A percentile compares a stretch with the other conserved stretches of the same genome.
These are phyloP conservation scores for Brachionus manjavacas DNA, from an alignment of 1,140 invertebrate species.

Conservation along the genomic window DNA sequence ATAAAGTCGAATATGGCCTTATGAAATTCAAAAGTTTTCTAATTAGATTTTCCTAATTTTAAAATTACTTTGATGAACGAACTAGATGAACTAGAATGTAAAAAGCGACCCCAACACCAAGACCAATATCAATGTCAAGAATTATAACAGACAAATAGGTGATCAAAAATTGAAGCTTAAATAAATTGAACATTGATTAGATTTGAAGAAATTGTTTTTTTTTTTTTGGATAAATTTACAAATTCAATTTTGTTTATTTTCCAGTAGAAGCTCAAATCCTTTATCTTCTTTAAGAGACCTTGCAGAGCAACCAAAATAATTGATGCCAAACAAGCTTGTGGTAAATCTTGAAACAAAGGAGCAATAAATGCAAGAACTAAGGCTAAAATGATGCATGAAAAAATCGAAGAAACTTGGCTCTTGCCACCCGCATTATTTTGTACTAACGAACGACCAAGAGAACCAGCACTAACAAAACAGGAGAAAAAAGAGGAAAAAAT, in stretches of 20 bases:
- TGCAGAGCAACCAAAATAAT: slow-evolving; percentile 61
- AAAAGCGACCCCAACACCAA: slow-evolving; percentile 47
- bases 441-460: slow-evolving; percentile 59
- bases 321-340: slow-evolving; percentile 51
- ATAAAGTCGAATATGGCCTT: slow-evolving; percentile 27
- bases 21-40: no score
- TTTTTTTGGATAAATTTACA: slow-evolving; percentile 46
- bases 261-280: slow-evolving; percentile 48
- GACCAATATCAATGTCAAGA: slow-evolving; percentile 43
- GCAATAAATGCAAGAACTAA: slow-evolving; percentile 60
- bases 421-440: slow-evolving; percentile 58
- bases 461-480: slow-evolving; percentile 61
- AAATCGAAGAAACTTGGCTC: slow-evolving; percentile 50
- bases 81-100: slow-evolving; percentile 43
- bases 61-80: slow-evolving; percentile 57
- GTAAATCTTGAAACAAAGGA: slow-evolving; percentile 55
- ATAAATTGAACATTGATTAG: not conserved
- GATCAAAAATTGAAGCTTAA: slow-evolving; percentile 45
- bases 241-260: slow-evolving; percentile 56
- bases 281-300: slow-evolving; percentile 58
- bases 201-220: not conserved
- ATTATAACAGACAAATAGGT: slow-evolving; percentile 43
- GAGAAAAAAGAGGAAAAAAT: slow-evolving; percentile 59
- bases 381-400: slow-evolving; percentile 52
- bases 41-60: not conserved